phyloP scores from a whole-genome alignment of 1,140 invertebrate species.

The Penaeus japonicus region DNA sequence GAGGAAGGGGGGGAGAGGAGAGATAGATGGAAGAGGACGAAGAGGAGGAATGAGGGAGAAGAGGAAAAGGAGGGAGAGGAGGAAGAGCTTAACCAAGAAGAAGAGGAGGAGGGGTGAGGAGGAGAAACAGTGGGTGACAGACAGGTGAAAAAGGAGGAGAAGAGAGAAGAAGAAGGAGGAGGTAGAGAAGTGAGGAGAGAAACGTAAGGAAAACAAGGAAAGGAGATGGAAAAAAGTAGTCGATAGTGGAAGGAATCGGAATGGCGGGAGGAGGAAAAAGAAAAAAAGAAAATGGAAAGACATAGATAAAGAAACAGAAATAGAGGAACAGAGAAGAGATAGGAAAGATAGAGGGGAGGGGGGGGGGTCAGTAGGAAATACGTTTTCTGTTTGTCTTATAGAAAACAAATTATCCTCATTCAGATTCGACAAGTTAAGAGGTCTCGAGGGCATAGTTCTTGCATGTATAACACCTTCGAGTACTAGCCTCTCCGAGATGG shows the following conservation, averaged over 20 bases:
- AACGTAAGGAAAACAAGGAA: background rate
- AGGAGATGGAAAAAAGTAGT: background rate
- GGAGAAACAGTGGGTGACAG: background rate
- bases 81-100: background rate
- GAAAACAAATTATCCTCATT: slow-evolving; percentile 41
- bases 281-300: background rate
- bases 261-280: background rate
- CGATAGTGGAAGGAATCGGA: background rate
- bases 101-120: background rate
- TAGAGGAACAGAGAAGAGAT: background rate
- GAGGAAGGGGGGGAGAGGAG: background rate
- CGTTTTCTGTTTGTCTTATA: slow-evolving; percentile 37
- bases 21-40: background rate
- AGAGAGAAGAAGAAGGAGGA: background rate
- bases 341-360: background rate
- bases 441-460: slow-evolving; percentile 28
- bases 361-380: slow-evolving; percentile 21
- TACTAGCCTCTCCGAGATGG: slow-evolving; percentile 13
- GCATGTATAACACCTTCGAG: slow-evolving; percentile 39
- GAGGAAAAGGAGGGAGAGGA: background rate
- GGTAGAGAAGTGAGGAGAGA: background rate
- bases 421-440: slow-evolving; percentile 47
- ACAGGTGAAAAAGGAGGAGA: background rate
- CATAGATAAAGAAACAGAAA: background rate
- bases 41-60: background rate